These are phyloP conservation scores for Amblyopsis rosae DNA, from an alignment of 2,113 vertebrate genomes.

Conservation along the genomic window DNA sequence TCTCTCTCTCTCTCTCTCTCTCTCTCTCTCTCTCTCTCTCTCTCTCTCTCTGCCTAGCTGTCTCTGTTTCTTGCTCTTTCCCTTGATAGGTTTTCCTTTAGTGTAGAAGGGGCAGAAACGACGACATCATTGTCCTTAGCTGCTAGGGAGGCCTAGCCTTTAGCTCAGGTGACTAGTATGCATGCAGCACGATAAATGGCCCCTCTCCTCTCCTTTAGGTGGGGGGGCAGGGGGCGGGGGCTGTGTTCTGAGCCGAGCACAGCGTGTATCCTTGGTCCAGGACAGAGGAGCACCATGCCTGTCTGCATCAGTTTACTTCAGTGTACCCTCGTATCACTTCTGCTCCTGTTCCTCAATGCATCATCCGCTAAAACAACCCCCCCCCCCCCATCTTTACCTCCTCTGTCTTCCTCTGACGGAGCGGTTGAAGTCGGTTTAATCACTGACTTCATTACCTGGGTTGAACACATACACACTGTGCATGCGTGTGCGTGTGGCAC, in stretches of 20 bases:
- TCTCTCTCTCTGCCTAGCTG: not conserved
- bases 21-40: slow-evolving; percentile 22
- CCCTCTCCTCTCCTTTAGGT: not conserved
- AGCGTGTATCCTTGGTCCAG: slow-evolving; percentile 11
- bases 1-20: not conserved
- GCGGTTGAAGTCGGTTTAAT: slow-evolving; percentile 47
- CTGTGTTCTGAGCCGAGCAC: not conserved
- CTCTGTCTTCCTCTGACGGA: slow-evolving; percentile 43
- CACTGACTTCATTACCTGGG: slow-evolving; percentile 66
- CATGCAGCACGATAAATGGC: slow-evolving; percentile 49
- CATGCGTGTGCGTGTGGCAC: slow-evolving; percentile 1
- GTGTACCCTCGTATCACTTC: slow-evolving; percentile 4
- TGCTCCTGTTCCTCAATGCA: not conserved
- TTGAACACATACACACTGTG: slow-evolving; percentile 52
- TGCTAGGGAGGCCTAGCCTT: slow-evolving; percentile 35
- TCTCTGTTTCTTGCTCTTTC: not conserved
- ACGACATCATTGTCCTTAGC: slow-evolving; percentile 60
- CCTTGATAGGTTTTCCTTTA: slow-evolving; percentile 70
- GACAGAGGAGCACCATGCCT: slow-evolving; percentile 22
- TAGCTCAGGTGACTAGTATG: slow-evolving; percentile 22
- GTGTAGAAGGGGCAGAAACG: slow-evolving; percentile 64
- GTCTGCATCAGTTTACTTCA: slow-evolving; percentile 20
- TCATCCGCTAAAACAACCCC: not conserved
- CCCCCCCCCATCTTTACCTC: not conserved
- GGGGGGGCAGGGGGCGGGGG: not conserved